Conservation (phyloP, 2,113 vertebrate genomes). For the Macaca mulatta region DNA sequence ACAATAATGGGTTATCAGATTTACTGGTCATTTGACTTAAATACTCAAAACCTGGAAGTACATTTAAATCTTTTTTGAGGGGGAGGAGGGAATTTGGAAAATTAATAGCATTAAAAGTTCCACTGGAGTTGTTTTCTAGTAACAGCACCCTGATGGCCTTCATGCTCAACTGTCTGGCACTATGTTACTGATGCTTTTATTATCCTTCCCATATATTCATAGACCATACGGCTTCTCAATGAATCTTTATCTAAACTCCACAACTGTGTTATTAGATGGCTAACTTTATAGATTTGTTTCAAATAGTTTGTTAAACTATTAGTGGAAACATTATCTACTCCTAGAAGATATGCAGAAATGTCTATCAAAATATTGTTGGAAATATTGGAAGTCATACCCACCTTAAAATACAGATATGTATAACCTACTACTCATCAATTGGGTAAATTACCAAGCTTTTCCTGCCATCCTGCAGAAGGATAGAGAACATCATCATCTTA, state of each 20-base stretch:
- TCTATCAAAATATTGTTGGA: not conserved
- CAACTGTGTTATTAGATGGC: not conserved
- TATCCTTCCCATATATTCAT: not conserved
- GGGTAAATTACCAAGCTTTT: not conserved
- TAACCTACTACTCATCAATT: not conserved
- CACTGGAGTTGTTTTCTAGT: not conserved
- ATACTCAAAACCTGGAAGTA: not conserved
- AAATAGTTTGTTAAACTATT: not conserved
- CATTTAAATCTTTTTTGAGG: not conserved
- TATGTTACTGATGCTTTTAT: not conserved
- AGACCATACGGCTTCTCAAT: not conserved
- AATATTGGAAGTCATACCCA: not conserved
- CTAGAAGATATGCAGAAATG: not conserved
- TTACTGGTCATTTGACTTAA: not conserved
- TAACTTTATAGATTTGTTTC: not conserved
- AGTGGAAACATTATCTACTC: not conserved
- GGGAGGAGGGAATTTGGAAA: rapidly evolving
- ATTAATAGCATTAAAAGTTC: not conserved
- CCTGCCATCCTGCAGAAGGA: not conserved
- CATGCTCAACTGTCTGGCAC: not conserved
- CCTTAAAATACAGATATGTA: not conserved
- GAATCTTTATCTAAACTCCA: not conserved
- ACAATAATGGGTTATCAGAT: not conserved
- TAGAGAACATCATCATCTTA: not conserved
- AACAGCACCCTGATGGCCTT: not conserved